Conservation (phyloP, 92 coral and sea anemone genomes). For the Meandrina meandrites region DNA sequence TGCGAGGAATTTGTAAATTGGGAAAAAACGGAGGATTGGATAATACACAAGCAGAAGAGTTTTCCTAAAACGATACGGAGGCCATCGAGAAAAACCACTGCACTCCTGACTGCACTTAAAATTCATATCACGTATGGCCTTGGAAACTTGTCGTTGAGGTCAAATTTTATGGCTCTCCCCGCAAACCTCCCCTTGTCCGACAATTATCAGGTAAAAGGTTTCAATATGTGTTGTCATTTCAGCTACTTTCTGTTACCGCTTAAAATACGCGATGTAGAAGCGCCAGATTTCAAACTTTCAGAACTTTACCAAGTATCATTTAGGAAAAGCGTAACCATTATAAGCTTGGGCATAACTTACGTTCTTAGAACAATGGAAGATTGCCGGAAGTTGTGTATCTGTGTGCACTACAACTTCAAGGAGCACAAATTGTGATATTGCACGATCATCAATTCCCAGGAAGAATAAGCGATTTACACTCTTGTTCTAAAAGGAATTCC, state of each 20-base stretch:
- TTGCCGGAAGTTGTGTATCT: constrained; percentile 20
- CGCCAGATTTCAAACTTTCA: background rate
- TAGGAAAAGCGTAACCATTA: background rate
- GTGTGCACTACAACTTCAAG: background rate
- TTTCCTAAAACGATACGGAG: background rate
- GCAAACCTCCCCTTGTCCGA: background rate
- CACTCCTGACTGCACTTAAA: constrained; percentile 17
- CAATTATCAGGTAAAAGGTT: background rate
- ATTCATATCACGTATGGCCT: constrained; percentile 33
- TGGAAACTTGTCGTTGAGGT: constrained; percentile 3
- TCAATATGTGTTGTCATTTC: constrained; percentile 7
- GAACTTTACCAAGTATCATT: too few species aligned
- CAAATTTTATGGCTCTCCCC: background rate
- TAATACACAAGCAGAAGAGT: background rate
- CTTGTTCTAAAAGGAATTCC: background rate
- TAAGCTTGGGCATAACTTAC: background rate
- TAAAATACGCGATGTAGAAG: background rate
- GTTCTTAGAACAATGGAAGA: constrained; percentile 1
- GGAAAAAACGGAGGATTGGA: background rate
- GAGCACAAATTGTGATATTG: constrained; percentile 10
- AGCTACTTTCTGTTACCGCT: background rate
- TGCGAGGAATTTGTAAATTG: background rate
- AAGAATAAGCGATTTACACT: constrained; percentile 4
- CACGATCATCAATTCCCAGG: background rate
- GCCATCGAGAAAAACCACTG: background rate